Evolutionary conservation across 2,113 vertebrate species (phyloP).

Genomic region (Salvelinus alpinus): DNA sequence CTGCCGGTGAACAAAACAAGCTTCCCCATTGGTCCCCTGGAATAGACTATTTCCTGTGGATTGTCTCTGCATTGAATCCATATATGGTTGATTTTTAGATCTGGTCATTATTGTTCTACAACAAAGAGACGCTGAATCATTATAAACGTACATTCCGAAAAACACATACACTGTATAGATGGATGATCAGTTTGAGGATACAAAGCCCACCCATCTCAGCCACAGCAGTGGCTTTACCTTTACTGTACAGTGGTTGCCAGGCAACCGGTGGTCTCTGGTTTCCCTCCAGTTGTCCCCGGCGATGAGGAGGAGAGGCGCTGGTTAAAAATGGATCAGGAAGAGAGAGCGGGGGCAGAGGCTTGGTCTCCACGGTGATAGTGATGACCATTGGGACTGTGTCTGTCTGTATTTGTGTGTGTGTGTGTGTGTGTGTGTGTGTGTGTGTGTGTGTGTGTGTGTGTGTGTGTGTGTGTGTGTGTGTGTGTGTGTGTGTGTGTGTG

Average conservation of each 20-base stretch:
- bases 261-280: conserved; percentile 74
- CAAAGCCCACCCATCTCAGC: background rate
- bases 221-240: conserved; percentile 66
- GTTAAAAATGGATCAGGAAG: conserved; percentile 23
- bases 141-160: too few relatives aligned
- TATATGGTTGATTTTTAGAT: conserved; percentile 14
- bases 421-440: conserved; percentile 5
- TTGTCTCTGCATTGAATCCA: conserved; percentile 30
- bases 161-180: too few relatives aligned
- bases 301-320: conserved; percentile 2
- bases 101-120: too few relatives aligned
- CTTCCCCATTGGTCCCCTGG: conserved; percentile 46
- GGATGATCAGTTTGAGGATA: too few relatives aligned
- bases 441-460: background rate
- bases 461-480: conserved; percentile 4
- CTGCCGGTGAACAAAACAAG: conserved; percentile 27
- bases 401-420: background rate
- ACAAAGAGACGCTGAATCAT: too few relatives aligned
- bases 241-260: conserved; percentile 77
- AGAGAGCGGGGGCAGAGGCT: too few relatives aligned
- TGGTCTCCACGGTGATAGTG: too few relatives aligned
- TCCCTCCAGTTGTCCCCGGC: conserved; percentile 31
- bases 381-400: conserved; percentile 6
- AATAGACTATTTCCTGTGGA: conserved; percentile 12
- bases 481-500: background rate